Evolutionary conservation across 2,888 invertebrate species (phyloP), one percentile per base, ranked within the genome.

Genomic region (Atherix ibis): DNA sequence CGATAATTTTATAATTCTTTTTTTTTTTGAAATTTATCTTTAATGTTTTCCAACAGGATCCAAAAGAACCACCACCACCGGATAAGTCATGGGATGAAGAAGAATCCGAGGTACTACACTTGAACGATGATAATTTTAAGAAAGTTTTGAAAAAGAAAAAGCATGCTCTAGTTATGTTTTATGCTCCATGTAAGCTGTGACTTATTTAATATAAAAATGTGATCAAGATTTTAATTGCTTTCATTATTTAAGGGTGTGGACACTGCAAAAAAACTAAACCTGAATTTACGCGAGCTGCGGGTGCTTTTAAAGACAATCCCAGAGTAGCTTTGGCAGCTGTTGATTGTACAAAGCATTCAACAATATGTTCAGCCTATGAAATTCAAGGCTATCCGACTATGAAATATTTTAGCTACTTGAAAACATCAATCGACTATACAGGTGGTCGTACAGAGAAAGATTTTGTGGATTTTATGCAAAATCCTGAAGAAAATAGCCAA

Each of bases 221-320:
- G 18, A 10, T 19, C 17, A 15, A 17, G 9, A 17, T 17, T 25
- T 15, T 5, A 17, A 24, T 24, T 5, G 5, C 10, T 22, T 34
- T 5, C 12, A 28, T 35, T 34, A 44, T 47, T 51, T 27, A 44
- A 85, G 87, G 88, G 88, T 89, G 89, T 55, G 87, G 87, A 1
- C 87, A 88, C 56, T 89, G 88, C 53, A 88, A 88, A 53, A 75
- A 71, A 47, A 75, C 84, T 0, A 89, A 89, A 57, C 87, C 88
- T 1, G 84, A 81, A 51, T 79, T 74, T 51, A 71, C 70, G 30
- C 64, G 62, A 33, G 67, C 65, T 18, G 87, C 88, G 2, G 87
- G 87, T 1, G 58, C 65, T 16, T 75, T 82, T 46, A 73, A 72
- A 29, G 82, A 85, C 44, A 81, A 85, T 51, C 66, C 78, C 4